phyloP scores from a whole-genome alignment of 2,113 vertebrate genomes.

The Falcunculus frontatus region DNA sequence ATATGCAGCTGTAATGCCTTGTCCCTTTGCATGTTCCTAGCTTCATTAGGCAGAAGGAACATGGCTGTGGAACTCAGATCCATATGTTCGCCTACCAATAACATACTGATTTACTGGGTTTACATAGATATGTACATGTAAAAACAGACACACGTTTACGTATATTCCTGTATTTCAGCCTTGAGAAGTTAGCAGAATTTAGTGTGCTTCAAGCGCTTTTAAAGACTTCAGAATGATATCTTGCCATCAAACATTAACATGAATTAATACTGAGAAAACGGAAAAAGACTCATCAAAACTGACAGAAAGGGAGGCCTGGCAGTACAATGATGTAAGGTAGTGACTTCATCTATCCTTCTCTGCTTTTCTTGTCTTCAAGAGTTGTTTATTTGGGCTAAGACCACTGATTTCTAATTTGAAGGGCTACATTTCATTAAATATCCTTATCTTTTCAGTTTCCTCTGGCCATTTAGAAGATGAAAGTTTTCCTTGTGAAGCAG shows the following conservation, averaged over 20 bases:
- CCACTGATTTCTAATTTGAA: not conserved
- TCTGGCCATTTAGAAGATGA: not conserved
- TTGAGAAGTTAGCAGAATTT: not conserved
- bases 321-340: not conserved
- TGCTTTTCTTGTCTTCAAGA: not conserved
- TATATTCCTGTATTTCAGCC: not conserved
- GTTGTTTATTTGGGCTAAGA: not conserved
- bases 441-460: not conserved
- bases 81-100: not conserved
- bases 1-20: not conserved
- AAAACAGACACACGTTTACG: not conserved
- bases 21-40: not conserved
- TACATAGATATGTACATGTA: too few species aligned
- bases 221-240: not conserved
- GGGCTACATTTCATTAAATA: not conserved
- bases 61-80: not conserved
- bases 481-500: not conserved
- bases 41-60: not conserved
- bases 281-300: not conserved
- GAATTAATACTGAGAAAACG: not conserved
- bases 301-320: not conserved
- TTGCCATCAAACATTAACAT: accelerated
- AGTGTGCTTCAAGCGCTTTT: not conserved
- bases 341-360: not conserved
- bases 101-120: not conserved